Percentiles rank a stretch among this genome's conserved stretches.
Conservation (phyloP, 2,888 invertebrate species). For the Hypomecis atomaria region DNA sequence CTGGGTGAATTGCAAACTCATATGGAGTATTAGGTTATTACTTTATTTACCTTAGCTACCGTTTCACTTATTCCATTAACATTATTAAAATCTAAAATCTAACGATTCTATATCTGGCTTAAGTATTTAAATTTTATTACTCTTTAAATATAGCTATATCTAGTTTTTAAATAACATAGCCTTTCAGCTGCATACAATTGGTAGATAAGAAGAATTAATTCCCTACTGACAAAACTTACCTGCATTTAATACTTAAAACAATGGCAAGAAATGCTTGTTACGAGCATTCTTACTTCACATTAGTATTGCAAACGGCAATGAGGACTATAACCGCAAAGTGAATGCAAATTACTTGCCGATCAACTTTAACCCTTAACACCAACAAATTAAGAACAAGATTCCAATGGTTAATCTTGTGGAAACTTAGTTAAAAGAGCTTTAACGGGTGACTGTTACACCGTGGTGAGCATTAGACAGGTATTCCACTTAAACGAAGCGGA, state of each 20-base stretch:
- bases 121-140: no score
- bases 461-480: constrained; percentile 3
- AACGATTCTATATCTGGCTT: no score
- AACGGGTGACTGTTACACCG: constrained; percentile 53
- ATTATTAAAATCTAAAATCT: no score
- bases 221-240: constrained; percentile 10
- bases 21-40: no score
- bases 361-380: constrained; percentile 59
- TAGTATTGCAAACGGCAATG: constrained; percentile 46
- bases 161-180: no score
- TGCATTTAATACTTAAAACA: constrained; percentile 19
- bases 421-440: constrained; percentile 68
- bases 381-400: constrained; percentile 65
- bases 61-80: no score
- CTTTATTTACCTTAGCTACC: no score
- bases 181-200: no score
- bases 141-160: no score
- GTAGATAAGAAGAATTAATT: constrained; percentile 11
- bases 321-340: constrained; percentile 48
- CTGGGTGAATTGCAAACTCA: no score
- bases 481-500: neutral
- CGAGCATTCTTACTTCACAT: constrained; percentile 48
- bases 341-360: constrained; percentile 55
- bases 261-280: constrained; percentile 26
- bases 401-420: constrained; percentile 66